Base-by-base conservation (phyloP, 2,113 vertebrate species). In the Thomomys bottae region DNA sequence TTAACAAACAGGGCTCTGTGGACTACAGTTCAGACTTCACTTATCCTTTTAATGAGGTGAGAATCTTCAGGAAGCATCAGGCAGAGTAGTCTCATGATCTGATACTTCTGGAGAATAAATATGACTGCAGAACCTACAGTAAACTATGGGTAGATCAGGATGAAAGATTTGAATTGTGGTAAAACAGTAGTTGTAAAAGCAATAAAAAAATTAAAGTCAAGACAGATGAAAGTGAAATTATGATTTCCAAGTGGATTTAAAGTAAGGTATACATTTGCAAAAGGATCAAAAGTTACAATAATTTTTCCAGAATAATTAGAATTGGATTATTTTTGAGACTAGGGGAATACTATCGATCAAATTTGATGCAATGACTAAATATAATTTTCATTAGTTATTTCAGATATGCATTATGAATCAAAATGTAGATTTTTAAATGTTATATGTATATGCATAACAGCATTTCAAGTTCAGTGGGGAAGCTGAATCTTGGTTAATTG, bases 91-190 rank as follows among this genome's bases (percentile, higher is more conserved):
- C 26, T 61, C 8, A 32, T 63, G 11, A 8, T 61, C 7, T 78
- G 18, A 26, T 0, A 6, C 42, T 82, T 86, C n/a, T 32, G 32
- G 76, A 70, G 21, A 85, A 30, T 61, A 0, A 42, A 2, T 64
- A 21, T 36, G 34, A 0, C 18, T n/a, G n/a, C n/a, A n/a, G n/a
- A n/a, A 34, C 28, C 86, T 4, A 70, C 14, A 30, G 45, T 18
- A 77, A 6, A 2, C 6, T 87, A 0, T 57, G 6, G 0, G 17
- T 54, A 61, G 26, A 11, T 68, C 0, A 70, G 3, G 21, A 21
- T 11, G 1, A 18, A 40, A 20, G 1, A 0, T 14, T 20, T 49
- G 0, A 3, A 38, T 40, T 59, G 0, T 71, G 70, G 20, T 26
- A 84, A 45, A 15, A 72, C 8, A 21, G 11, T 36, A 81, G 49